These are phyloP conservation scores for Geotrypetes seraphini DNA, from an alignment of 2,797 vertebrate genomes.

Conservation along the genomic window DNA sequence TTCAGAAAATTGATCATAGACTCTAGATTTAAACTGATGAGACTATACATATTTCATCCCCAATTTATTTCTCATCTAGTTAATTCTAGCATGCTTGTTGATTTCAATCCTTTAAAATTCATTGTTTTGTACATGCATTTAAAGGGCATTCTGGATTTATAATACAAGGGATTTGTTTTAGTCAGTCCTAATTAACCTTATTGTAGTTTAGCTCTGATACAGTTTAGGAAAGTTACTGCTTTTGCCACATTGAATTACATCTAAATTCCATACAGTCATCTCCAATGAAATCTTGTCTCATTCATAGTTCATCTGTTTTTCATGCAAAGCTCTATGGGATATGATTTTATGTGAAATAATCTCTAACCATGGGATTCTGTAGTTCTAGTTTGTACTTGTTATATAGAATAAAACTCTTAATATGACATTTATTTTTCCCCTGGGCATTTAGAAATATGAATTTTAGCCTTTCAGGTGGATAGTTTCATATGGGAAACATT, in stretches of 20 bases:
- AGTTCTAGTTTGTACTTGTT: slow-evolving; percentile 36
- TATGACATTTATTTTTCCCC: slow-evolving; percentile 33
- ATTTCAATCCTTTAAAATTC: no score
- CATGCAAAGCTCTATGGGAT: slow-evolving; percentile 17
- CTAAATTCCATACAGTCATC: background rate
- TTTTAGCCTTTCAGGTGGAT: slow-evolving; percentile 24
- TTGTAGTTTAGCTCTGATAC: no score
- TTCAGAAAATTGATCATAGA: background rate
- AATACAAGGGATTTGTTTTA: no score
- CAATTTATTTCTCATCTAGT: no score
- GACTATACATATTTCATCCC: background rate
- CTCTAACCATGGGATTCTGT: slow-evolving; percentile 20
- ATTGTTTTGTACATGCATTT: no score
- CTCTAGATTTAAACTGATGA: background rate
- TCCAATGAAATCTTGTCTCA: slow-evolving; percentile 12
- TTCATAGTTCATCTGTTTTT: slow-evolving; percentile 20
- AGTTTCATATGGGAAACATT: slow-evolving; percentile 34
- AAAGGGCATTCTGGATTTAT: no score
- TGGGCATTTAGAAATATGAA: slow-evolving; percentile 19
- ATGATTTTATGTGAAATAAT: slow-evolving; percentile 27
- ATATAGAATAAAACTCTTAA: slow-evolving; percentile 23
- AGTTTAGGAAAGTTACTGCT: no score
- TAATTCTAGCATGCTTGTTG: no score
- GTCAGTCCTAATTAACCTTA: no score
- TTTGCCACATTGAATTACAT: background rate